Evolutionary conservation across 2,797 vertebrate genomes (phyloP).

Genomic region (Pseudochirops cupreus): DNA sequence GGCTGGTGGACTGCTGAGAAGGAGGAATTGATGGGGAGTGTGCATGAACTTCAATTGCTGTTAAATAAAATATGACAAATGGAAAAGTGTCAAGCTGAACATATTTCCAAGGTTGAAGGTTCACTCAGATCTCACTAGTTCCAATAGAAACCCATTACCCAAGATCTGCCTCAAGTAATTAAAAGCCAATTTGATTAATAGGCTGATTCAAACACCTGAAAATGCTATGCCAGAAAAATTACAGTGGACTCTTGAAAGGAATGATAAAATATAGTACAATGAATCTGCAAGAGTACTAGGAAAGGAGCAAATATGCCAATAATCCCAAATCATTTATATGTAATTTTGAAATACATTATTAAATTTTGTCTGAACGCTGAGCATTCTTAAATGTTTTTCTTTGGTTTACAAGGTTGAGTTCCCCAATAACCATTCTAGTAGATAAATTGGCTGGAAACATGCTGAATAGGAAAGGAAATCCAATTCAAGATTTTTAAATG

Average conservation of each 20-base stretch:
- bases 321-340: conserved; percentile 27
- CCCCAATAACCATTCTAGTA: not conserved
- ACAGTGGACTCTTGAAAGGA: not conserved
- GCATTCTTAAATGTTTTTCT: conserved; percentile 45
- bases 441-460: conserved; percentile 30
- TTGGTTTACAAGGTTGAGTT: conserved; percentile 45
- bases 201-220: not conserved
- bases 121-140: conserved; percentile 29
- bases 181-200: conserved; percentile 32
- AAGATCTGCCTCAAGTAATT: not conserved
- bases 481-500: conserved; percentile 33
- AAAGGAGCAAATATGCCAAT: not conserved
- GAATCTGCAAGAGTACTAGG: conserved; percentile 14
- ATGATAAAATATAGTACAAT: not conserved
- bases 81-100: conserved; percentile 39
- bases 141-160: not conserved
- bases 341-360: conserved; percentile 19
- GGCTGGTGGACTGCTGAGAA: conserved; percentile 95
- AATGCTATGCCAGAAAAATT: not conserved
- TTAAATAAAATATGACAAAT: conserved; percentile 66
- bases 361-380: not conserved
- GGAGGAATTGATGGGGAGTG: conserved; percentile 93
- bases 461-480: conserved; percentile 18
- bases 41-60: conserved; percentile 97
- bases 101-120: not conserved